Conservation (phyloP, 2,113 vertebrate species). For the Dasyurus viverrinus region DNA sequence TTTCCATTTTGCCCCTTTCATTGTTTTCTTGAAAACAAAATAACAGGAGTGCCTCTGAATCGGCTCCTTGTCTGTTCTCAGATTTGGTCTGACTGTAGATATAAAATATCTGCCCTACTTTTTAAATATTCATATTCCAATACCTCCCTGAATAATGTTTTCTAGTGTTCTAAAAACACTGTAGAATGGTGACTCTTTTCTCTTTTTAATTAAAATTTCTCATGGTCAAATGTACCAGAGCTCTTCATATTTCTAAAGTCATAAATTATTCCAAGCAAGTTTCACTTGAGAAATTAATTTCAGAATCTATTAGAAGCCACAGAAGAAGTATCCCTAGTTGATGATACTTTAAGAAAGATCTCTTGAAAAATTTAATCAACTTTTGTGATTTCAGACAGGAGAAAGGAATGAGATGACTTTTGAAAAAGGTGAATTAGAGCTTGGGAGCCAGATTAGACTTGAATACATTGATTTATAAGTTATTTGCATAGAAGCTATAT, state of each 20-base stretch:
- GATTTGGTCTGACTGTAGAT: background rate
- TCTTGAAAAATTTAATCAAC: slow-evolving; percentile 1
- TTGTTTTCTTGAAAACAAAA: background rate
- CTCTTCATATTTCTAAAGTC: background rate
- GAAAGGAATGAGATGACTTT: background rate
- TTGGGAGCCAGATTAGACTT: background rate
- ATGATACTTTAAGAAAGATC: background rate
- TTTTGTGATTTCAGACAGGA: background rate
- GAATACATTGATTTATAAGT: background rate
- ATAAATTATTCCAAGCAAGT: background rate
- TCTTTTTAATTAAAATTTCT: background rate
- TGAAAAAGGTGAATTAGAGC: background rate
- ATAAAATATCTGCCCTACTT: background rate
- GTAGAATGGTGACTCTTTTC: background rate
- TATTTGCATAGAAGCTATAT: background rate
- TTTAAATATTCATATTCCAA: background rate
- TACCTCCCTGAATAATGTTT: background rate
- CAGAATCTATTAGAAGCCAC: background rate
- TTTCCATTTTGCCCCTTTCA: slow-evolving; percentile 10
- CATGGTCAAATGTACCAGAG: background rate
- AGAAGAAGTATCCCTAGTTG: background rate
- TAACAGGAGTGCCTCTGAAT: background rate
- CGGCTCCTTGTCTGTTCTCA: background rate
- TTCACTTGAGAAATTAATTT: background rate
- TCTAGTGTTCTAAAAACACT: background rate